A percentile compares a stretch with the other conserved stretches of the same genome.
These are phyloP conservation scores for Brachionus manjavacas DNA, from an alignment of 1,140 invertebrate genomes.

Conservation along the genomic window DNA sequence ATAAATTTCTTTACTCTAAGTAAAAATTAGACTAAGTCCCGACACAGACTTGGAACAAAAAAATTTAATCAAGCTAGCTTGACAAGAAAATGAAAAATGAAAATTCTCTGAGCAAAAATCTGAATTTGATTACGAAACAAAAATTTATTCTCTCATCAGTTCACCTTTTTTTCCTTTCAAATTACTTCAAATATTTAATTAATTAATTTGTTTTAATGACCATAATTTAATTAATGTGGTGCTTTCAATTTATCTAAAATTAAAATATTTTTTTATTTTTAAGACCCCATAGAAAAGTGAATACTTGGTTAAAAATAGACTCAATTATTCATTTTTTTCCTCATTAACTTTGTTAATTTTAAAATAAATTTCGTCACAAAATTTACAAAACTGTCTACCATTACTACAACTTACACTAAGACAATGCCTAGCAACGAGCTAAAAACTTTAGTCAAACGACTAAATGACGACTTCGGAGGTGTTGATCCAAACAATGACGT, in stretches of 20 bases:
- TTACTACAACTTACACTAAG: background rate
- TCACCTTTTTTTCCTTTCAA: background rate
- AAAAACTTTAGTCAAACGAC: conserved; percentile 27
- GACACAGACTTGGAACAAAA: background rate
- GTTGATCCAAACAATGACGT: conserved; percentile 41
- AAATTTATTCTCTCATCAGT: background rate
- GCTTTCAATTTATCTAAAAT: background rate
- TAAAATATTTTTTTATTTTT: background rate
- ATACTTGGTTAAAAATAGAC: background rate
- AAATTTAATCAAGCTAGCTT: background rate
- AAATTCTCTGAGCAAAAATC: background rate
- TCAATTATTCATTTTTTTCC: background rate
- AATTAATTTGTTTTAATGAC: background rate
- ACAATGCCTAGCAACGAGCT: conserved; percentile 42
- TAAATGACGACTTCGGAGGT: conserved; percentile 31
- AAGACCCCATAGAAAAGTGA: background rate
- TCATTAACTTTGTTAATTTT: background rate
- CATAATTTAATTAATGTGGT: background rate
- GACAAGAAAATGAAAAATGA: background rate
- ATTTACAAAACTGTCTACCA: background rate
- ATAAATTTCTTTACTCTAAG: background rate
- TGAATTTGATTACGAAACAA: background rate
- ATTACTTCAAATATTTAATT: background rate
- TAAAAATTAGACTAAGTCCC: background rate
- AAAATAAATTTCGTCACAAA: background rate